Evolutionary conservation across 2,888 invertebrate species (phyloP), one percentile per base, ranked within the genome.

Genomic region (Cephus pulcher): DNA sequence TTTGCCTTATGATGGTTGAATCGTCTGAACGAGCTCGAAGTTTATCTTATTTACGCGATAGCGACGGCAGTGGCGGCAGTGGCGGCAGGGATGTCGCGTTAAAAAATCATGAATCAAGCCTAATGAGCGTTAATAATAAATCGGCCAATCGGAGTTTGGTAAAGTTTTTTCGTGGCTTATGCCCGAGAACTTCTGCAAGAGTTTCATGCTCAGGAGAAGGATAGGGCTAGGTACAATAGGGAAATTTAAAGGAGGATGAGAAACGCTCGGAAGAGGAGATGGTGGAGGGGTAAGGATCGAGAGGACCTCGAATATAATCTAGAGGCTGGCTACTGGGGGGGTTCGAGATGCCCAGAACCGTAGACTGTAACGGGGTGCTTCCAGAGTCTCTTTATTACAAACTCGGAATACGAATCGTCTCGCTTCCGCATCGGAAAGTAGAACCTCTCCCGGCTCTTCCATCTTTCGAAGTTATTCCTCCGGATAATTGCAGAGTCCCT

Each of bases 41-140:
- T 71, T 71, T 71, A 71, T 71, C 33, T 32, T 32, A 71, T 71
- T 71, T 30, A 71, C 71, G 71, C 33, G 12, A 33, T 15, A 12
- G 33, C 33, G 71, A 70, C 12, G 70, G 70, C 70, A 37, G 71
- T 15, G 32, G 70, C 70, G 32, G 40, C 34, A 76, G 78, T 15
- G 32, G 71, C 71, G 32, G 40, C 34, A 76, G 78, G 70, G 70
- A 69, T 56, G 78, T 74, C 75, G 32, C 76, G 77, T 84, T 79
- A 86, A 84, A 85, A 84, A 84, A 82, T 84, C 83, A 82, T 82
- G 82, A 85, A 83, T 84, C 85, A 81, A 74, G 76, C 71, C 79
- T 80, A 84, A 86, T 81, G 81, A 81, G 82, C 76, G 79, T 84
- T 80, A 82, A 85, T 84, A 86, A 86, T 85, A 80, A 80, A 85